phyloP scores from a whole-genome alignment of 2,888 invertebrate species.

The Ennomos quercinarius region DNA sequence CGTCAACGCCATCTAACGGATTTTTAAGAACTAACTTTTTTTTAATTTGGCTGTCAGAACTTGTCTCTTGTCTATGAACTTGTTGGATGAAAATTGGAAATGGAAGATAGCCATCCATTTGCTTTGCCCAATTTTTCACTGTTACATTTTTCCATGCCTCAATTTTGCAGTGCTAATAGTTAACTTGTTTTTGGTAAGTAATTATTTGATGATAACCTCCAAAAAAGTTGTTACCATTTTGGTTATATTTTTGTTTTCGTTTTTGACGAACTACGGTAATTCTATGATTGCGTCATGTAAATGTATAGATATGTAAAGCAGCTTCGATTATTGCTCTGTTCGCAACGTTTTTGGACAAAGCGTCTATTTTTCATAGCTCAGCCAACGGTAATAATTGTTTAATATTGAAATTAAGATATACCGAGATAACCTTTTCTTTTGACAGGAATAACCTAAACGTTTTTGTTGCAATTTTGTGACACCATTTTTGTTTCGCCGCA shows the following conservation, averaged over 20 bases:
- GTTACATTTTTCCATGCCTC: conserved; percentile 28
- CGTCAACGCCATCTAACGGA: too few relatives aligned
- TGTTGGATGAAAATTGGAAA: conserved; percentile 54
- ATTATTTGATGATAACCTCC: conserved; percentile 54
- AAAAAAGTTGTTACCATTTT: conserved; percentile 56
- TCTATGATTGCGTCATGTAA: conserved; percentile 83
- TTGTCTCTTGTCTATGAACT: conserved; percentile 57
- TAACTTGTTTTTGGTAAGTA: conserved; percentile 30
- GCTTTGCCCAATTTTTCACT: conserved; percentile 59
- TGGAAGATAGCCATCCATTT: conserved; percentile 79
- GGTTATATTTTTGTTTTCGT: conserved; percentile 80
- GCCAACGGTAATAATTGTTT: conserved; percentile 40
- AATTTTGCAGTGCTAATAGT: conserved; percentile 32
- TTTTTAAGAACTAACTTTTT: too few relatives aligned
- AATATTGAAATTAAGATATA: conserved; percentile 45
- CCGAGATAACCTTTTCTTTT: conserved; percentile 70
- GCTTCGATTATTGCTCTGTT: conserved; percentile 43
- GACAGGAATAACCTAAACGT: conserved; percentile 79
- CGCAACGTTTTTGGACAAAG: conserved; percentile 9
- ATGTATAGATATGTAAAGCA: conserved; percentile 65
- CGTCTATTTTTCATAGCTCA: conserved; percentile 7
- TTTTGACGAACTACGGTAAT: conserved; percentile 70
- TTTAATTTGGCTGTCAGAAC: too few relatives aligned
- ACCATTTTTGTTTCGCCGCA: conserved; percentile 79
- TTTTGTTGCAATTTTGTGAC: conserved; percentile 62